These are phyloP conservation scores for Stichodactyla helianthus DNA, from an alignment of 64 coral and sea anemone genomes.

Conservation along the genomic window DNA sequence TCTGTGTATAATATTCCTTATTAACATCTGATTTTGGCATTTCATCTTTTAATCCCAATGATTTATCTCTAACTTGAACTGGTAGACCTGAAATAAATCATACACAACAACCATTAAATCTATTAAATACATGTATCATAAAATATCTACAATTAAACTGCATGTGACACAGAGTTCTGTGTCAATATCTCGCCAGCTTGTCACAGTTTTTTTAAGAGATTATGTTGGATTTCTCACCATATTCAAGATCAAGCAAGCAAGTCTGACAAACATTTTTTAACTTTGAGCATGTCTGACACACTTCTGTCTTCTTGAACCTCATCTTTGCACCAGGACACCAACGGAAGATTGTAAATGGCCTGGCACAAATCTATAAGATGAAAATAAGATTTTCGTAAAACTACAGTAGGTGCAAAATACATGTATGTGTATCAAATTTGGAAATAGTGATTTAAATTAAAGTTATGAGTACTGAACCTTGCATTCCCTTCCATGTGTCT, in stretches of 20 bases:
- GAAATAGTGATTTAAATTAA: neutral
- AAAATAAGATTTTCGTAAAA: too few relatives aligned
- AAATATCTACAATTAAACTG: too few relatives aligned
- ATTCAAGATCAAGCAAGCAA: slow-evolving; percentile 93
- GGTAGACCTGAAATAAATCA: slow-evolving; percentile 66
- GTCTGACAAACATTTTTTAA: slow-evolving; percentile 98
- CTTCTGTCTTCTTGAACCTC: slow-evolving; percentile 99
- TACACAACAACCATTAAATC: neutral
- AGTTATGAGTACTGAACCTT: slow-evolving; percentile 43
- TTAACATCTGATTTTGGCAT: slow-evolving; percentile 99
- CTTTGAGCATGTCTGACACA: slow-evolving; percentile 98
- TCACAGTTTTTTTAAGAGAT: neutral
- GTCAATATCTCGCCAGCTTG: too few relatives aligned
- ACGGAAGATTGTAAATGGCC: slow-evolving; percentile 94
- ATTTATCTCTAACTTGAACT: slow-evolving; percentile 93
- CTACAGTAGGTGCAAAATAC: too few relatives aligned
- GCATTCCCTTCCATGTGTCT: slow-evolving; percentile 94
- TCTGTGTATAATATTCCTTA: slow-evolving; percentile 99
- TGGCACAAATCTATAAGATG: slow-evolving; percentile 70
- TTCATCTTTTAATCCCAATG: slow-evolving; percentile 90
- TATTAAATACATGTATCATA: neutral
- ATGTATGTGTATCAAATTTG: too few relatives aligned
- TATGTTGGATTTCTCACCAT: slow-evolving; percentile 60
- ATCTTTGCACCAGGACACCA: slow-evolving; percentile 98
- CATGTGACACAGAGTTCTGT: too few relatives aligned